Percentiles rank a stretch among this genome's conserved stretches.
Evolutionary conservation across 2,888 invertebrate genomes (phyloP).

Genomic region (Neoitamus cyanurus): DNA sequence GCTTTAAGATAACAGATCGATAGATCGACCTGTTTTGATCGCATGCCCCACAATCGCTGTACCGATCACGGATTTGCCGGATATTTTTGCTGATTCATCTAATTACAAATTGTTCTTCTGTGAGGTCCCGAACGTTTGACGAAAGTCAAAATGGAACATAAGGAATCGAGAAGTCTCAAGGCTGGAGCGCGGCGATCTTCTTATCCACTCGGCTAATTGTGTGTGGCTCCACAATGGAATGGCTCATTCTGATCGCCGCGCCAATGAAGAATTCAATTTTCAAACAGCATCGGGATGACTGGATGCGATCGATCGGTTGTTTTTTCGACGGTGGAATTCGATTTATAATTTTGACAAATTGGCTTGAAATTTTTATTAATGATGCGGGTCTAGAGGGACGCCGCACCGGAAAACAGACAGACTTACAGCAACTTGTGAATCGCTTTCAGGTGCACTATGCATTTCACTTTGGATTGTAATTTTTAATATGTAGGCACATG

Average conservation of each 20-base stretch:
- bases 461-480: neutral
- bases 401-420: neutral
- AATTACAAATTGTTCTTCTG: slow-evolving; percentile 54
- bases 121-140: slow-evolving; percentile 50
- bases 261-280: slow-evolving; percentile 48
- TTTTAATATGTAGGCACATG: no score
- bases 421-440: neutral
- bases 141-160: slow-evolving; percentile 19
- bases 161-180: neutral
- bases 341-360: slow-evolving; percentile 53
- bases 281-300: slow-evolving; percentile 28
- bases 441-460: neutral
- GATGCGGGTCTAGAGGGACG: slow-evolving; percentile 17
- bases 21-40: slow-evolving; percentile 19
- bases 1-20: slow-evolving; percentile 40
- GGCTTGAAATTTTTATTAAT: slow-evolving; percentile 51
- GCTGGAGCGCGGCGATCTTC: slow-evolving; percentile 15
- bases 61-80: slow-evolving; percentile 14
- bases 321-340: slow-evolving; percentile 41
- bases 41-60: neutral
- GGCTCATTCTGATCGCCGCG: slow-evolving; percentile 9
- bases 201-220: slow-evolving; percentile 9
- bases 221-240: slow-evolving; percentile 23
- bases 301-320: neutral
- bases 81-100: slow-evolving; percentile 52